Percentiles rank a stretch among this genome's conserved stretches.
These are phyloP conservation scores for Hetaerina titia DNA, from an alignment of 2,888 invertebrate genomes.

Conservation along the genomic window DNA sequence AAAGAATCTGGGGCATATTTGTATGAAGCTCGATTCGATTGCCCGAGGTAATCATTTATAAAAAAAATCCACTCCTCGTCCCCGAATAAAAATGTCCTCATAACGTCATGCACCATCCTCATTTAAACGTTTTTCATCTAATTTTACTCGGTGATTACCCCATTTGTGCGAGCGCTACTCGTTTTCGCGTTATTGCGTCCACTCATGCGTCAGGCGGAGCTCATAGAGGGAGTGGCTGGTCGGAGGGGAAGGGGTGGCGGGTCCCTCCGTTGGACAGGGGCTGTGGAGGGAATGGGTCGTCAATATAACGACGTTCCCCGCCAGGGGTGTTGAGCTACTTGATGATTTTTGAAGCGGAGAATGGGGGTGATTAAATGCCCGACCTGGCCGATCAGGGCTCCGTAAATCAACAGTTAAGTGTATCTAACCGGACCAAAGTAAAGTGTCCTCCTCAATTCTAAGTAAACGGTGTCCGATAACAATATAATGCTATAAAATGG, in stretches of 20 bases:
- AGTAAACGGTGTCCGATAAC: neutral
- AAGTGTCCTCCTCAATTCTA: neutral
- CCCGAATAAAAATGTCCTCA: neutral
- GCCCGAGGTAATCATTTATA: neutral
- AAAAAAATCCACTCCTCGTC: neutral
- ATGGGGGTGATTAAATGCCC: neutral
- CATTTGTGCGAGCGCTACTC: constrained; percentile 20
- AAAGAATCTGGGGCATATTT: neutral
- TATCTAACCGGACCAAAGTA: neutral
- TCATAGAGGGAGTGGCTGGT: neutral
- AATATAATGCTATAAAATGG: neutral
- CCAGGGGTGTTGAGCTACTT: neutral
- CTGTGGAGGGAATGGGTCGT: neutral
- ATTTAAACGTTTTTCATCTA: constrained; percentile 18
- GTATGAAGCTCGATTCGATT: neutral
- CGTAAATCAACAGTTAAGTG: neutral
- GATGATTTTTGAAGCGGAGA: neutral
- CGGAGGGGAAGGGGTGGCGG: neutral
- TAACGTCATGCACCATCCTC: neutral
- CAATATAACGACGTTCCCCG: neutral
- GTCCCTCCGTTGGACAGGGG: neutral
- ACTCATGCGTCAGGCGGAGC: neutral
- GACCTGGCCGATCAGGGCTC: neutral
- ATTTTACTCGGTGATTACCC: constrained; percentile 24
- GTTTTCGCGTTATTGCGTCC: constrained; percentile 8